Evolutionary conservation across 2,888 invertebrate species (phyloP), one percentile per base, ranked within the genome.

Genomic region (Hypsopygia costalis): DNA sequence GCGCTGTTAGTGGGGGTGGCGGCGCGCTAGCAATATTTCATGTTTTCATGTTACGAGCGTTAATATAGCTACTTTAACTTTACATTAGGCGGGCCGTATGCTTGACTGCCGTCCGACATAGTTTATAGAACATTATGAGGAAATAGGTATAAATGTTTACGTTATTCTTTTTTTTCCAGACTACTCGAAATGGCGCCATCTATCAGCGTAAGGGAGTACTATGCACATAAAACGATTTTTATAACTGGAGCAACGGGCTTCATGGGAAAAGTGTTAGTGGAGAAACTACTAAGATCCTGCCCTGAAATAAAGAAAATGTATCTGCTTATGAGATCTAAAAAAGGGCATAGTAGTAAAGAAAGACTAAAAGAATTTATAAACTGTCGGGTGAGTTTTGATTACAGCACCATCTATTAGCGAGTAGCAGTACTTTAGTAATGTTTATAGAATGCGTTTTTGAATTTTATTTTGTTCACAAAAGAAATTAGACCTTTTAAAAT

Each of bases 181-280:
- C n/a, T n/a, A n/a, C n/a, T 7, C 7, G n/a, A 25, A 1, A 81
- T 81, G 82, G 58, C 78, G 76, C 73, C 77, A 55, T 64, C 78
- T 69, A 50, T 76, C 11, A 71, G 70, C 52, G 85, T 91, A 40
- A 67, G 88, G 0, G 85, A 91, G 60, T 93, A 91, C 90, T 92
- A 91, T 68, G 76, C 82, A 0, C 81, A 79, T 1, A 90, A 92
- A 55, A 81, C 90, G 1, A 80, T 97, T 1, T 91, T 97, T 56
- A 89, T 97, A 36, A 97, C 96, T 0, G 97, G 96, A 0, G 93
- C 92, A 0, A 95, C 95, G 0, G 96, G 96, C 1, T 97, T 96
- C 58, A 91, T 97, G 86, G 96, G 96, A 4, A 96, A 96, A 76
- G 93, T 95, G 2, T 75, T 96, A 10, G 89, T 96, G 7, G 94